Evolutionary conservation across 1,140 invertebrate genomes (phyloP), one percentile per base, ranked within the genome.

Genomic region (Paracyclopina nana): DNA sequence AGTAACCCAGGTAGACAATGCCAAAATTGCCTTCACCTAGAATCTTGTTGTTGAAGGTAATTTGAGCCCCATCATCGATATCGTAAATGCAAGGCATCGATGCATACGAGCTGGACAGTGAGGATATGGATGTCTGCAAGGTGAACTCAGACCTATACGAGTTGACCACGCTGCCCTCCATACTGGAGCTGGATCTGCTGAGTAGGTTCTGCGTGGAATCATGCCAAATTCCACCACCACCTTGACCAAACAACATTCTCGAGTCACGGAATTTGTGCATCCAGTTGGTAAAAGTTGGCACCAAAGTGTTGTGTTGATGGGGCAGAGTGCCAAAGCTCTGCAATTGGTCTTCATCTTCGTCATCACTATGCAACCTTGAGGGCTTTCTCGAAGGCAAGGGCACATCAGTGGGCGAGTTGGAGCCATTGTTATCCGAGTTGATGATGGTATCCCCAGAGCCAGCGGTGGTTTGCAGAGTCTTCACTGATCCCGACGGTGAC

Each of bases 1-100:
- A 20, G 11, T 24, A 24, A 3, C 50, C 50, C 27, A 24, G 14
- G 34, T 52, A 52, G 2, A 52, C 50, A 26, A 52, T 43, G 12
- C 50, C 50, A 42, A 52, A 52, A 29, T 52, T 44, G 2, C 50
- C 50, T 27, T 24, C 50, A 11, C 50, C 50, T 6, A 52, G 14
- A 14, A 40, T 34, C 12, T 14, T n/a, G 22, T 44, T 43, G 27
- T 44, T 46, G 18, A 46, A 45, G 4, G 34, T 38, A n/a, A 52
- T 14, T 25, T 52, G 50, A 43, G 34, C 18, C 25, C 29, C 27
- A 16, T 48, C n/a, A 9, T 38, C 34, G 3, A 38, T 38, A 20
- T n/a, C 20, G 34, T 38, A 38, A 9, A 38, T 38, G 4, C n/a
- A 38, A 5, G 34, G 20, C 5, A 38, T 20, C 34, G 34, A 38